A percentile compares a stretch with the other conserved stretches of the same genome.
Evolutionary conservation across 2,113 vertebrate genomes (phyloP).

Genomic region (Poeciliopsis turrubarensis): DNA sequence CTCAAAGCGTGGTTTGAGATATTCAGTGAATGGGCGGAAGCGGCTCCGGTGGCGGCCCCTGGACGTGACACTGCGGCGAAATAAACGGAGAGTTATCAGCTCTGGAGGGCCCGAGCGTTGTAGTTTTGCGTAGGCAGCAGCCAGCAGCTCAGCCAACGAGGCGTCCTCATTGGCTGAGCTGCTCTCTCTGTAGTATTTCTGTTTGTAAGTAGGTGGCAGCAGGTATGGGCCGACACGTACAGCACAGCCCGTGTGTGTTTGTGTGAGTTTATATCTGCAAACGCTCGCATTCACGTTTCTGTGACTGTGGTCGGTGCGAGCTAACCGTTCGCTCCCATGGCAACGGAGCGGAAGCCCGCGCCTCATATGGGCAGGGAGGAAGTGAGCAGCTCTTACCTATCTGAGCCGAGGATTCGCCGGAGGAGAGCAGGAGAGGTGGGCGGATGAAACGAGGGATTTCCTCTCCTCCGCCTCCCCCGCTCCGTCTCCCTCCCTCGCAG

Average conservation of each 20-base stretch:
- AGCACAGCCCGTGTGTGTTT: slow-evolving; percentile 2
- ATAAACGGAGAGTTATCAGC: slow-evolving; percentile 38
- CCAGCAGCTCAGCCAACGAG: slow-evolving; percentile 18
- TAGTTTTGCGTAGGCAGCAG: slow-evolving; percentile 57
- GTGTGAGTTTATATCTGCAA: not conserved
- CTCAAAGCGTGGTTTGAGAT: too few relatives aligned
- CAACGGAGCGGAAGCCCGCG: slow-evolving; percentile 63
- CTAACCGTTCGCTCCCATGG: slow-evolving; percentile 61
- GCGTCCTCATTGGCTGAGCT: slow-evolving; percentile 28
- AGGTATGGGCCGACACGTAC: slow-evolving; percentile 52
- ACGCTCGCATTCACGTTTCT: slow-evolving; percentile 27
- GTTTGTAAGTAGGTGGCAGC: slow-evolving; percentile 50
- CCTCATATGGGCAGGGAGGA: slow-evolving; percentile 68
- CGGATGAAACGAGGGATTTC: slow-evolving; percentile 75
- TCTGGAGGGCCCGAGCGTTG: slow-evolving; percentile 38
- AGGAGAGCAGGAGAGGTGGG: slow-evolving; percentile 66
- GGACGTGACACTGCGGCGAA: slow-evolving; percentile 30
- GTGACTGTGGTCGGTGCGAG: slow-evolving; percentile 48
- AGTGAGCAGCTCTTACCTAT: slow-evolving; percentile 50
- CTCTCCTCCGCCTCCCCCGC: slow-evolving; percentile 56
- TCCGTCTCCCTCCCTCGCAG: slow-evolving; percentile 38
- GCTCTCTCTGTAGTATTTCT: slow-evolving; percentile 42
- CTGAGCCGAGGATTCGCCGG: slow-evolving; percentile 34
- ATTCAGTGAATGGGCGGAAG: not conserved
- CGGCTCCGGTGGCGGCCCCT: not conserved